Base-by-base conservation (phyloP, 2,888 invertebrate species). In the Laspeyria flexula region DNA sequence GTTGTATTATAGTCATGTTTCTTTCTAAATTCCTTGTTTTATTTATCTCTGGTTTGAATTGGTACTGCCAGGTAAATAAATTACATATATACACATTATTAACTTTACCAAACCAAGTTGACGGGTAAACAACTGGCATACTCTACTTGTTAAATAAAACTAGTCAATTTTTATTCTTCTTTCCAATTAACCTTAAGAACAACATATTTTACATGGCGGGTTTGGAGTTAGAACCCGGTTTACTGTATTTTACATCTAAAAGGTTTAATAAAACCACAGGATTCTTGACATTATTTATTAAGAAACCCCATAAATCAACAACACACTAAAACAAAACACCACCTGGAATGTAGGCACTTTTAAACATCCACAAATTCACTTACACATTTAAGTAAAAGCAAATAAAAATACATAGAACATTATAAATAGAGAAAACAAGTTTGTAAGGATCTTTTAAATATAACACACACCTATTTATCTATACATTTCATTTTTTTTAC, bases 301-400 rank as follows among this genome's bases (percentile, higher is more conserved):
- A 25, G 51, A 78, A 79, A 79, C 70, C 59, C 63, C n/a, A n/a
- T n/a, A n/a, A 81, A 67, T 73, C 60, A 82, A 79, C 74, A 79
- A 77, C 67, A 75, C 67, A 79, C 71, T 57, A 69, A 73, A 77
- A 75, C 70, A 55, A 70, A 70, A 71, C 65, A 79, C 78, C 61
- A 88, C 79, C 78, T 88, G 90, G 90, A 91, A 91, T 90, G 90
- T 90, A 91, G 90, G 90, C 89, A 90, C 89, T 91, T 89, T 63
- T 71, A 73, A 64, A 67, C 45, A 45, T 44, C 31, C 41, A 47
- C 47, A 49, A 25, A 40, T 30, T 54, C 33, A 62, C 52, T 21
- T 45, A 46, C 37, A 41, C 23, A 43, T 35, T 27, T 47, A 43
- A 43, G 40, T 58, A 49, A 57, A 52, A 59, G 52, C 55, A 41